Base-by-base conservation (phyloP, 2,797 vertebrate species). In the Gymnoscopelus microlampas region DNA sequence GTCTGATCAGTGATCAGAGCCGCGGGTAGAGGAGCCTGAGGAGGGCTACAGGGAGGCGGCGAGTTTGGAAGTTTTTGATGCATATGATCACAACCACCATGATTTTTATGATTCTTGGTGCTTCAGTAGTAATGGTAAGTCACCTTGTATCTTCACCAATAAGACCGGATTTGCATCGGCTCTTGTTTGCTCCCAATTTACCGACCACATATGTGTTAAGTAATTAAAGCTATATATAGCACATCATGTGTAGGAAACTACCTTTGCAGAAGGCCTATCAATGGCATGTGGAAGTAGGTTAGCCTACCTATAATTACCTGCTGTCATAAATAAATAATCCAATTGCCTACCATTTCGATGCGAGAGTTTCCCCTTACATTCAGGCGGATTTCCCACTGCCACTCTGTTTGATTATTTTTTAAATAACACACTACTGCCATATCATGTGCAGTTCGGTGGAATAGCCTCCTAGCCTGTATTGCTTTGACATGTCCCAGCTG, bases 21-120 rank as follows among this genome's bases (percentile, higher is more conserved):
- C 90, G 93, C 87, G 90, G 85, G 88, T 93, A 92, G 90, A 91
- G 88, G 19, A 19, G 19, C 19, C 19, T 19, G 19, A 19, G 19
- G 76, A 90, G 89, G 90, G 93, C 92, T 81, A 89, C 63, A 90
- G 90, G 81, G 92, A 91, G 86, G 92, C 90, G 90, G 94, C 92
- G 88, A 95, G 88, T 94, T 91, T 85, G 92, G 92, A 93, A 95
- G 94, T 94, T 90, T 44, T 96, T 95, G 94, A 96, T 96, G 96
- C 94, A 97, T 96, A 95, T 98, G 96, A 97, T 96, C 94, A 95
- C 96, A 93, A 98, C 97, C 96, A 98, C 97, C 95, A 98, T 99
- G 97, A 97, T 99, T 95, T 99, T 98, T 95, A 96, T 99, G 97
- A 96, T 99, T 93, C 95, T 98, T 93, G 97, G 97, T 95, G 96